phyloP scores from a whole-genome alignment of 2,113 vertebrate species.

The Callipepla squamata region DNA sequence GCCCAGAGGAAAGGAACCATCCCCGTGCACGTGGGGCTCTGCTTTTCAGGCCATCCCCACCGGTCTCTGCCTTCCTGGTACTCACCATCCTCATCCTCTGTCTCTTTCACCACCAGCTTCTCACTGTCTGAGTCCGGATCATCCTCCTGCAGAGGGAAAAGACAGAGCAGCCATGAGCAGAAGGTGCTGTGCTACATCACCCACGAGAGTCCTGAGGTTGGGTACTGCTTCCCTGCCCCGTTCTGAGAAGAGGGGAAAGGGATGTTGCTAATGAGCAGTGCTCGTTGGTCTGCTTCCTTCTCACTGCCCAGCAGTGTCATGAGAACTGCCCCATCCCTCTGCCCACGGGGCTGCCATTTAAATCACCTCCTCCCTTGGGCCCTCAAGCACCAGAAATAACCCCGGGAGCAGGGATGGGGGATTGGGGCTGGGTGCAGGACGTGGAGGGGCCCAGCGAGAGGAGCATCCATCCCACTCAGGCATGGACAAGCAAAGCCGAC shows the following conservation, averaged over 20 bases:
- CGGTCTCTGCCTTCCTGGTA: background rate
- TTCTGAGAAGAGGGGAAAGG: background rate
- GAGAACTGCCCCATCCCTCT: background rate
- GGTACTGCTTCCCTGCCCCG: background rate
- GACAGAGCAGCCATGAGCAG: background rate
- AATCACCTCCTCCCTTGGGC: background rate
- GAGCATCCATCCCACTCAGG: background rate
- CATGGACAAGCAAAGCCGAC: background rate
- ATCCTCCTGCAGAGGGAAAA: conserved; percentile 67
- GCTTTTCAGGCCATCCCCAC: background rate
- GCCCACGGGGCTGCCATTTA: background rate
- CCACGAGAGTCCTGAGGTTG: background rate
- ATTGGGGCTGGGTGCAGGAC: background rate
- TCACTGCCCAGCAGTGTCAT: fast-evolving
- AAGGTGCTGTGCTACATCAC: background rate
- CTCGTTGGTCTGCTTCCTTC: background rate
- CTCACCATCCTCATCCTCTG: conserved; percentile 72
- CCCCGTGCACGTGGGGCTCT: background rate
- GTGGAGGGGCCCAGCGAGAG: background rate
- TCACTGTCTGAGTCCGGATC: conserved; percentile 64
- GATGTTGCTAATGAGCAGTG: fast-evolving
- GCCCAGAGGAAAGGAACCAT: background rate
- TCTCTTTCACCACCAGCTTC: conserved; percentile 67
- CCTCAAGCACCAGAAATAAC: background rate
- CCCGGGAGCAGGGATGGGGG: background rate